Conservation (phyloP, 2,888 invertebrate genomes). For the Polia nebulosa region DNA sequence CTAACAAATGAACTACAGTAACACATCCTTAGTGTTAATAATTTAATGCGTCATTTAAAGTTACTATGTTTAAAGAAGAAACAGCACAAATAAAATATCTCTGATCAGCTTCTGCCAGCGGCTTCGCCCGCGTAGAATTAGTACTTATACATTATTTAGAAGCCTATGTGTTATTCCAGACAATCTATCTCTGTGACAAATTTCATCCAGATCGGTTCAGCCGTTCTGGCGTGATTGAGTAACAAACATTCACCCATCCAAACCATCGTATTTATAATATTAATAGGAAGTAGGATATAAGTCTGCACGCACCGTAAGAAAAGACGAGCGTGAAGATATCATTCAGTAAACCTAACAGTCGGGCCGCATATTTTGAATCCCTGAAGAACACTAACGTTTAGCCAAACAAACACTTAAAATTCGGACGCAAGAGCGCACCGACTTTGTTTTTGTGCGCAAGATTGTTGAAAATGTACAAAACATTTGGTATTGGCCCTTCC, state of each 20-base stretch:
- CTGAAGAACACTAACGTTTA: constrained; percentile 6
- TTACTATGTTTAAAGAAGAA: background rate
- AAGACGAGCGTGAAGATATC: constrained; percentile 14
- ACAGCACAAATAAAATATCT: no score
- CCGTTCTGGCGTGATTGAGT: no score
- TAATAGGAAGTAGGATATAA: background rate
- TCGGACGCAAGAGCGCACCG: constrained; percentile 16
- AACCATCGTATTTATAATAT: no score
- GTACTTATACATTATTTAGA: no score
- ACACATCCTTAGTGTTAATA: background rate
- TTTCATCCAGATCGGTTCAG: no score
- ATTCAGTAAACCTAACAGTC: constrained; percentile 13
- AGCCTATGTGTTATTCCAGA: no score
- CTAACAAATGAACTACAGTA: constrained; percentile 1
- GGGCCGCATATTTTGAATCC: constrained; percentile 1
- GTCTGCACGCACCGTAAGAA: constrained; percentile 7
- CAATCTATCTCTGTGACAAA: no score
- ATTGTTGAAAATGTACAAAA: constrained; percentile 52
- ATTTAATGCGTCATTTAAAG: background rate
- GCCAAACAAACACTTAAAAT: constrained; percentile 50
- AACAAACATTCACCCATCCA: no score
- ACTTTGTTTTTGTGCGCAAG: constrained; percentile 37
- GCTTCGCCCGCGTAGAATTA: no score
- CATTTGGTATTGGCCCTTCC: constrained; percentile 64
- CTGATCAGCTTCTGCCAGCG: no score